Base-by-base conservation (phyloP, 1,140 invertebrate species). In the Solen grandis region DNA sequence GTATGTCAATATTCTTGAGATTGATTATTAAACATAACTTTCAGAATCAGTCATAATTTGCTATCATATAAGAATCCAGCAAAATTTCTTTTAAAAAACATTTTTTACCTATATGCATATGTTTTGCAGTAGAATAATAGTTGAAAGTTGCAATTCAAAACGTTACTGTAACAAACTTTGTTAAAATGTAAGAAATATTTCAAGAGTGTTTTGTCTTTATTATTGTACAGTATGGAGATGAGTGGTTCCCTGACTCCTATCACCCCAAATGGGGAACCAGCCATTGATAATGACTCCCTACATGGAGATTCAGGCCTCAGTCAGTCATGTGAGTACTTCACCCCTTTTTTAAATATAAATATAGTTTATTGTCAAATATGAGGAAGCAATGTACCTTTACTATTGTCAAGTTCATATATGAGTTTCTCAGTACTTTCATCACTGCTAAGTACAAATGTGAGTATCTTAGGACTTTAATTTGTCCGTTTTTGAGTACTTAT, bases 151-250 rank as follows among this genome's bases (percentile, higher is more conserved):
- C n/a, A n/a, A n/a, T n/a, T n/a, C n/a, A n/a, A n/a, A n/a, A n/a
- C n/a, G n/a, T n/a, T n/a, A n/a, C n/a, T n/a, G n/a, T n/a, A n/a
- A n/a, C n/a, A n/a, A n/a, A n/a, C n/a, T n/a, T n/a, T n/a, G n/a
- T n/a, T n/a, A n/a, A n/a, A n/a, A n/a, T n/a, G n/a, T n/a, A n/a
- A n/a, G n/a, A n/a, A n/a, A n/a, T n/a, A n/a, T n/a, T n/a, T n/a
- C n/a, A n/a, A n/a, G n/a, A n/a, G n/a, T n/a, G n/a, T n/a, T n/a
- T n/a, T n/a, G n/a, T n/a, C n/a, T n/a, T n/a, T n/a, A n/a, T n/a
- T n/a, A n/a, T n/a, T n/a, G n/a, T 63, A 10, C 33, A 77, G 74
- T 29, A 77, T 77, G 74, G 74, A 77, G 74, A 66, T 77, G 50
- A 77, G 74, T 68, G 74, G 74, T 35, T 16, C 74, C 16, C 66